Base-by-base conservation (phyloP, 2,888 invertebrate genomes). In the Platypus cylindrus region DNA sequence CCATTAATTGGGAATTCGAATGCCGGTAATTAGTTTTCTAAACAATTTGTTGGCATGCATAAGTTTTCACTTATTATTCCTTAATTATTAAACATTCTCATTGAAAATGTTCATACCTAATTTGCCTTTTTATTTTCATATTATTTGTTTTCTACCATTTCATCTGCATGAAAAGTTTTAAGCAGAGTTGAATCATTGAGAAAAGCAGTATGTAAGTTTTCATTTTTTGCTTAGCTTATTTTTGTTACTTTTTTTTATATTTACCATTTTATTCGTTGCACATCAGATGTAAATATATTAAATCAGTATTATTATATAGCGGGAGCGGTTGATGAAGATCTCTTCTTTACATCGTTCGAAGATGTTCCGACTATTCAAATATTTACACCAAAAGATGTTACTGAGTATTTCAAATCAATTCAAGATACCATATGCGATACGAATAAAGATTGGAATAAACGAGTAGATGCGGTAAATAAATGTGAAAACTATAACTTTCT, bases 381-480 rank as follows among this genome's bases (percentile, higher is more conserved):
- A 47, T 93, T 84, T 64, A 82, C 87, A 15, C 68, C 74, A 8
- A 70, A 82, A 44, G 93, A 94, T 44, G 68, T 94, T 28, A 81
- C 82, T 49, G 89, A 90, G 45, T 70, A 79, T 37, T 73, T 90
- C 58, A 74, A 76, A 20, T 73, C 72, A 48, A 75, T 87, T 32
- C 72, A 77, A 48, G 78, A 77, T 3, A 68, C 73, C 24, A 71
- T 95, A 34, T 75, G 79, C 2, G 87, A 94, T 63, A 67, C 81
- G 26, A 77, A 70, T 48, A 79, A 81, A 50, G 90, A 91, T 56
- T 97, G 97, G 95, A 91, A 89, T 64, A 89, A 87, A 59, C 67
- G 95, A 38, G 76, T 84, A n/a, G 93, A 94, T 38, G 79, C 84
- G 45, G 86, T 91, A 59, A 67, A 76, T 63, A 20, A 17, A 26